Conservation (phyloP, 2,113 vertebrate genomes). For the Cryptotis parvus region DNA sequence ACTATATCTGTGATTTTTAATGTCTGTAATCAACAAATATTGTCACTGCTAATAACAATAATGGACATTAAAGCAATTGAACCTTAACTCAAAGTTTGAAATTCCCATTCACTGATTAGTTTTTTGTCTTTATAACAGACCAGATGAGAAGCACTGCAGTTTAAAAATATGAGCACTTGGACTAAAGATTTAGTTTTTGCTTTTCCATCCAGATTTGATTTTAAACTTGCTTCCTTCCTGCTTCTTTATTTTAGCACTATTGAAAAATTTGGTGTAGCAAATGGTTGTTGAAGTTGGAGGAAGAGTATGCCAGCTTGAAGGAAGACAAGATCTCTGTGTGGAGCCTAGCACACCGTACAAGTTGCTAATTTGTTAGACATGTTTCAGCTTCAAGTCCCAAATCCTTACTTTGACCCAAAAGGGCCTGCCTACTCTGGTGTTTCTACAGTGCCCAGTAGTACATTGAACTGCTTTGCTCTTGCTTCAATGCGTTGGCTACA, state of each 20-base stretch:
- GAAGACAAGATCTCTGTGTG: not conserved
- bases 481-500: not conserved
- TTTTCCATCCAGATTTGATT: constrained; percentile 44
- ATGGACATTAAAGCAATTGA: constrained; percentile 56
- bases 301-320: not conserved
- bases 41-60: constrained; percentile 25
- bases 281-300: not conserved
- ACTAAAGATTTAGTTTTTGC: not conserved
- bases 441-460: rapidly evolving
- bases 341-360: not conserved
- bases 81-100: not conserved
- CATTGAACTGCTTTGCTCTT: not conserved
- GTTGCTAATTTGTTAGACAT: not conserved
- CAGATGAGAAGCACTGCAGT: not conserved
- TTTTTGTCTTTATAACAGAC: constrained; percentile 28
- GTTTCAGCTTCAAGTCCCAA: not conserved
- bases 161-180: constrained; percentile 32
- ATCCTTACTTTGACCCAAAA: not conserved
- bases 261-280: not conserved
- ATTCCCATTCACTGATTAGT: not conserved
- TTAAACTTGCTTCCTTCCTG: constrained; percentile 31
- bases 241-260: not conserved
- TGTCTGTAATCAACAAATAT: constrained; percentile 26
- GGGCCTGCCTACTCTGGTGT: not conserved
- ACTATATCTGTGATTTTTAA: constrained; percentile 45